These are phyloP conservation scores for Gnathonemus echidnorhynchus DNA, from an alignment of 2,113 vertebrate species.

Conservation along the genomic window DNA sequence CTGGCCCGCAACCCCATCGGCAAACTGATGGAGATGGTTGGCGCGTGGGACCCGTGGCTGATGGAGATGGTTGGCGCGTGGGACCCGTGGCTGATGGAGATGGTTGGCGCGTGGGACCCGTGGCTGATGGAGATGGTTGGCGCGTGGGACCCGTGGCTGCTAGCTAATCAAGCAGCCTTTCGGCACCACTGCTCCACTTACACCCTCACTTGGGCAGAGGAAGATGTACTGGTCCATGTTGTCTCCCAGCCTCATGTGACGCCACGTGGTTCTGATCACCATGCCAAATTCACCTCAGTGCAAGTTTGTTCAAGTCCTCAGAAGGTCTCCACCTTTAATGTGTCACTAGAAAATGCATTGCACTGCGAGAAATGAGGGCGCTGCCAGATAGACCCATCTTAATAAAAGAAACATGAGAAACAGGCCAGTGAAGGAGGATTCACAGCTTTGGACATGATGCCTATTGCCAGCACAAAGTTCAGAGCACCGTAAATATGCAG, in stretches of 20 bases:
- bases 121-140: not conserved
- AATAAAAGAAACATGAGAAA: not conserved
- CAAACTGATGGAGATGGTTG: not conserved
- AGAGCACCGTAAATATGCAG: not conserved
- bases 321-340: not conserved
- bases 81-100: too few species aligned
- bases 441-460: not conserved
- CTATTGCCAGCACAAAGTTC: not conserved
- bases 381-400: not conserved
- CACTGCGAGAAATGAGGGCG: not conserved
- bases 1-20: not conserved
- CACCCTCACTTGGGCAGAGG: not conserved
- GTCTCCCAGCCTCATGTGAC: not conserved
- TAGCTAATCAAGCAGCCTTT: not conserved
- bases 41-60: not conserved
- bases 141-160: not conserved
- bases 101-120: too few species aligned
- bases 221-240: not conserved
- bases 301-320: not conserved
- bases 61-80: not conserved
- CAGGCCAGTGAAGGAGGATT: not conserved
- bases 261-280: not conserved
- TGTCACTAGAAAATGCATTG: not conserved
- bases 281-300: not conserved
- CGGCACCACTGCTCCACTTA: not conserved